Evolutionary conservation across 2,888 invertebrate genomes (phyloP).

Genomic region (Agrotis exclamationis): DNA sequence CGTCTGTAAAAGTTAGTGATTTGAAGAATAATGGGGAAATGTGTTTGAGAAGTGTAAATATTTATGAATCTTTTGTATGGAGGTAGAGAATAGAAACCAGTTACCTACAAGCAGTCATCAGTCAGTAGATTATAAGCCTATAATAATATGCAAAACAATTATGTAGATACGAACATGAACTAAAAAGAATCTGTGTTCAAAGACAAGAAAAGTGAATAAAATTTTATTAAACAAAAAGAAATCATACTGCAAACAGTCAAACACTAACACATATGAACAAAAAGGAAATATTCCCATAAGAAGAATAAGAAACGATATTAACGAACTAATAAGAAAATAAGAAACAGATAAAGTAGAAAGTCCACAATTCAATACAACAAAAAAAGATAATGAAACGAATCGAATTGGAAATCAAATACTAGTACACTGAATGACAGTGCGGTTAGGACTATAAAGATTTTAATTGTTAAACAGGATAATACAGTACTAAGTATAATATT

Average conservation of each 20-base stretch:
- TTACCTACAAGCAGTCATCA: neutral
- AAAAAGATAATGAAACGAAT: conserved; percentile 14
- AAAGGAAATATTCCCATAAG: neutral
- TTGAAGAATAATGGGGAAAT: conserved; percentile 35
- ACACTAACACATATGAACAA: neutral
- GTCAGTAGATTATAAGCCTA: neutral
- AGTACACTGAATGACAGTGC: conserved; percentile 31
- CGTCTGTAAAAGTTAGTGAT: conserved; percentile 39
- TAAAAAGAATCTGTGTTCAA: neutral
- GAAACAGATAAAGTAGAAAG: conserved; percentile 14
- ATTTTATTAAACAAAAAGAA: neutral
- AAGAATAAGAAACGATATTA: too few relatives aligned
- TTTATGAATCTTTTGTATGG: conserved; percentile 23
- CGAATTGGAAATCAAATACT: conserved; percentile 12
- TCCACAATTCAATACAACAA: neutral
- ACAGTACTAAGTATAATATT: conserved; percentile 5
- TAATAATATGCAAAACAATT: neutral
- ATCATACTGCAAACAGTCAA: neutral
- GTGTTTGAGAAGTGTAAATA: conserved; percentile 40
- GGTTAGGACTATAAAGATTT: conserved; percentile 15
- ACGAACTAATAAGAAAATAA: too few relatives aligned
- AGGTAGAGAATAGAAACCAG: neutral
- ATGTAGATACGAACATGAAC: neutral
- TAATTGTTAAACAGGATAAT: conserved; percentile 13
- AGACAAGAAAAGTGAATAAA: neutral